Evolutionary conservation across 92 coral and sea anemone species (phyloP), one percentile per base, ranked within the genome.

Genomic region (Nematostella vectensis): DNA sequence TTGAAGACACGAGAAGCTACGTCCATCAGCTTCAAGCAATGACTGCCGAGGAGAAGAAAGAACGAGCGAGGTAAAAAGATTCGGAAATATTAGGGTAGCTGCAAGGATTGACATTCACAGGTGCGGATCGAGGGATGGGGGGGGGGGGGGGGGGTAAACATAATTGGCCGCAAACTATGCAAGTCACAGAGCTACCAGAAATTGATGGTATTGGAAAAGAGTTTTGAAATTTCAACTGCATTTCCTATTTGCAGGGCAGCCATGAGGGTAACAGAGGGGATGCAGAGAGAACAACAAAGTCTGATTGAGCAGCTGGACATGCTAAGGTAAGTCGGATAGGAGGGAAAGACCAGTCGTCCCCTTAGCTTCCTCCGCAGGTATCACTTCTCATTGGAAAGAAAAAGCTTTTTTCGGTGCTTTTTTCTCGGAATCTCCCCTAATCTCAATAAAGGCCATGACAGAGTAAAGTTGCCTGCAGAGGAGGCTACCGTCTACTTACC

Each of bases 271-370:
- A 77, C 96, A 4, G 85, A 86, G 42, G 96, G 96, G 17, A 85
- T 91, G 93, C 81, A 91, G 56, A 74, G 64, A 28, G 98, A 91
- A 51, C 98, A 91, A 49, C 89, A 88, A 29, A 91, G 93, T 47
- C 79, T 91, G 26, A 70, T 91, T 11, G 81, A 85, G 50, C 98
- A 91, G 61, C 77, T 91, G 53, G 96, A 91, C 58, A 62, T 91
- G 69, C 61, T 91, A 31, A 85, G 98, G 98, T 91, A 53, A 17
- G 23, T n/a, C n/a, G n/a, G n/a, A n/a, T n/a, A n/a, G n/a, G n/a
- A n/a, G n/a, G n/a, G n/a, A n/a, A n/a, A n/a, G n/a, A n/a, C n/a
- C n/a, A n/a, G n/a, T n/a, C n/a, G n/a, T n/a, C n/a, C n/a, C n/a
- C n/a, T n/a, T n/a, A n/a, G n/a, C n/a, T n/a, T n/a, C n/a, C n/a